phyloP scores from a whole-genome alignment of 1,140 invertebrate genomes.

The Bombyx mandarina region DNA sequence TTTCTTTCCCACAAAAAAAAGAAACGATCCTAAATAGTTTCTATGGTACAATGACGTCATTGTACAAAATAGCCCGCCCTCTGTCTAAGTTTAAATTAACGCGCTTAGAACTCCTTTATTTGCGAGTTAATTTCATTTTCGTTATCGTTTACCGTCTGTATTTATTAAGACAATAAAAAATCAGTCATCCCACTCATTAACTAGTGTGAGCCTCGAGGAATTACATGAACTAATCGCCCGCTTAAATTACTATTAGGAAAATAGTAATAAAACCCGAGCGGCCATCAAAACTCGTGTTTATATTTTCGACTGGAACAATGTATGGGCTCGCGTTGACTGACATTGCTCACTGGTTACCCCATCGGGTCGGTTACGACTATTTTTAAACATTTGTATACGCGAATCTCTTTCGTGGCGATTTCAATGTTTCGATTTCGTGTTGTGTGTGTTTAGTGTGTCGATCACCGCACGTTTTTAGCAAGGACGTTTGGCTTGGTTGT shows the following conservation, averaged over 20 bases:
- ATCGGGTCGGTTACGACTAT: conserved; percentile 15
- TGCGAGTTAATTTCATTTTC: no score
- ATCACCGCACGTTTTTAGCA: neutral
- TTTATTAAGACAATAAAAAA: no score
- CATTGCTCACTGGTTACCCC: conserved; percentile 24
- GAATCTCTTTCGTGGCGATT: conserved; percentile 1
- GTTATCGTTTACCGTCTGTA: no score
- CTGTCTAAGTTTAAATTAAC: no score
- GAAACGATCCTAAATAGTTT: no score
- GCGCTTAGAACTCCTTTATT: no score
- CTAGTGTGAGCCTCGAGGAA: no score
- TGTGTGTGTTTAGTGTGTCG: neutral
- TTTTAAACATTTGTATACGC: conserved; percentile 26
- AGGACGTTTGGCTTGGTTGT: neutral
- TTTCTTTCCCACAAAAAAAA: no score
- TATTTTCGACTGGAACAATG: conserved; percentile 25
- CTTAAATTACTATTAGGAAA: conserved; percentile 4
- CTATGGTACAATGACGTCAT: no score
- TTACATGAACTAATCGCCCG: neutral
- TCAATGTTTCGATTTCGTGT: neutral
- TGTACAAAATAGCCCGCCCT: no score
- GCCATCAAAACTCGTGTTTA: conserved; percentile 10
- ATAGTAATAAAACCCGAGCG: conserved; percentile 14
- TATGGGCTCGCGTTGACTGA: conserved; percentile 34
- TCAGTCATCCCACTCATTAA: no score